Percentiles rank a stretch among this genome's conserved stretches.
Conservation (phyloP, 2,888 invertebrate genomes). For the Eilema griseolum region DNA sequence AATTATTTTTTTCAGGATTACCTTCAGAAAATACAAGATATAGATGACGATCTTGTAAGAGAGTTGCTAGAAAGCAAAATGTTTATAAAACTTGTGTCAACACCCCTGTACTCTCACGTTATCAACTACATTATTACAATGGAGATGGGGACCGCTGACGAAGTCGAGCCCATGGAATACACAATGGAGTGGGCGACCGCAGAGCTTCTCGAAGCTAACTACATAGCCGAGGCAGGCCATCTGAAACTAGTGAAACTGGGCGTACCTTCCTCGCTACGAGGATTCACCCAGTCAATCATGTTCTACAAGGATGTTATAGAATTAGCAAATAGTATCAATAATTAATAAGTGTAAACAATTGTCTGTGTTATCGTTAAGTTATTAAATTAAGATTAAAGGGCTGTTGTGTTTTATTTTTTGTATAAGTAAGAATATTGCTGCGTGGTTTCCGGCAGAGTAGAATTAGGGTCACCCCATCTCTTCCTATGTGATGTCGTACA, state of each 20-base stretch:
- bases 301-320: slow-evolving; percentile 65
- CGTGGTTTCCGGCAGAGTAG: no score
- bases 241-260: slow-evolving; percentile 66
- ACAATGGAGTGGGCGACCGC: slow-evolving; percentile 68
- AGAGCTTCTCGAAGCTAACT: slow-evolving; percentile 67
- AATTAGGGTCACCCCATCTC: no score
- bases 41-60: slow-evolving; percentile 74
- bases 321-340: slow-evolving; percentile 52
- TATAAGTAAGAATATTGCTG: no score
- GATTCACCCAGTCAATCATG: slow-evolving; percentile 73
- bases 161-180: slow-evolving; percentile 48
- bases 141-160: slow-evolving; percentile 46
- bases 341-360: slow-evolving; percentile 45
- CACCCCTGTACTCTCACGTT: slow-evolving; percentile 68
- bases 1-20: slow-evolving; percentile 57
- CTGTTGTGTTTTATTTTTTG: slow-evolving; percentile 27
- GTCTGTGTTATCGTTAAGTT: slow-evolving; percentile 30
- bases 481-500: no score
- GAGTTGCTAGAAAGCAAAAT: slow-evolving; percentile 73
- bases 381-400: slow-evolving; percentile 47
- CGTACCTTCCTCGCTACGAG: slow-evolving; percentile 69
- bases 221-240: slow-evolving; percentile 77
- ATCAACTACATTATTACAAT: slow-evolving; percentile 67
- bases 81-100: slow-evolving; percentile 72
- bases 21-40: slow-evolving; percentile 60